Percentiles rank a stretch among this genome's conserved stretches.
Evolutionary conservation across 2,113 vertebrate genomes (phyloP).

Genomic region (Trachemys scripta): DNA sequence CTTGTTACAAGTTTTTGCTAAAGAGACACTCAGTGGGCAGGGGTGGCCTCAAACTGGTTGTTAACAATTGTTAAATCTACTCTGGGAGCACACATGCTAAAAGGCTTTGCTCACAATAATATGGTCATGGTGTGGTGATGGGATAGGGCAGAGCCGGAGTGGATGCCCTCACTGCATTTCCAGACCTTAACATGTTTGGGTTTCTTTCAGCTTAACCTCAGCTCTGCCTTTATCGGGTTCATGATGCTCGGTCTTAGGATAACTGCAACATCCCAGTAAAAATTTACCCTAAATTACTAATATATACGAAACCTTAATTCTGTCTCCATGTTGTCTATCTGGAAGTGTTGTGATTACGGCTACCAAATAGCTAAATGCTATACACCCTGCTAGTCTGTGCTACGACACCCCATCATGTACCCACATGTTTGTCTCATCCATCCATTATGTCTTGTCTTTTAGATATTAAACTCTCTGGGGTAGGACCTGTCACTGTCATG

Average conservation of each 20-base stretch:
- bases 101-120: not conserved
- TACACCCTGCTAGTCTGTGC: not conserved
- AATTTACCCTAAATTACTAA: not conserved
- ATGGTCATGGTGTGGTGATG: not conserved
- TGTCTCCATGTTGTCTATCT: not conserved
- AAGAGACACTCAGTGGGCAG: not conserved
- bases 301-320: not conserved
- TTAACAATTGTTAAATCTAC: not conserved
- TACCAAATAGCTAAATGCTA: fast-evolving
- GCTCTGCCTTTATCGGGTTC: not conserved
- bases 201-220: not conserved
- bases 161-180: not conserved
- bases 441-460: fast-evolving
- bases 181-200: not conserved
- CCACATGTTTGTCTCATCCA: fast-evolving
- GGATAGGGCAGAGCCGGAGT: fast-evolving
- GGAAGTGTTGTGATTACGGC: not conserved
- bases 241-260: not conserved
- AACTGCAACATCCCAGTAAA: not conserved
- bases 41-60: not conserved
- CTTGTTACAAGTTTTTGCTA: not conserved
- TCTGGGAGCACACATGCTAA: not conserved
- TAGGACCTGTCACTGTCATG: not conserved
- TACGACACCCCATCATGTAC: not conserved
- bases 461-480: fast-evolving